Evolutionary conservation across 2,888 invertebrate species (phyloP).

Genomic region (Drosophila cognata): DNA sequence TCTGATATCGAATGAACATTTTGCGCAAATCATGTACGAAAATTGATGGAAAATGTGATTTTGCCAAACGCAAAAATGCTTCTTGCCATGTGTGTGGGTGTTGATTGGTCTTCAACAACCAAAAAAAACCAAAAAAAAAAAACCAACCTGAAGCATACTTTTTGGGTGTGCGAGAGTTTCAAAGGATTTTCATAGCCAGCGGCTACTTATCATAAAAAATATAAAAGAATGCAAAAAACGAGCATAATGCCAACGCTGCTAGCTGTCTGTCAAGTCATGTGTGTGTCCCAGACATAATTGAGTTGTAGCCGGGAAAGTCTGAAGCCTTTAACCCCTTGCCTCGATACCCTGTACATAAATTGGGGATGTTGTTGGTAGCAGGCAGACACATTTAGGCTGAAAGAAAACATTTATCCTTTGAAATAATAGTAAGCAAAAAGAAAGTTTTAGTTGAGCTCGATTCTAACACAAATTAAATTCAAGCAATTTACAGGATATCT

Average conservation of each 20-base stretch:
- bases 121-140: conserved; percentile 5
- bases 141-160: conserved; percentile 26
- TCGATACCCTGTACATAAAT: conserved; percentile 25
- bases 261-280: conserved; percentile 75
- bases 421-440: background rate
- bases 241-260: conserved; percentile 64
- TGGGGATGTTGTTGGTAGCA: background rate
- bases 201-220: conserved; percentile 77
- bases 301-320: conserved; percentile 65
- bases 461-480: background rate
- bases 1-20: conserved; percentile 53
- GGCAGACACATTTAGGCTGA: background rate
- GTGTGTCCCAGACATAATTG: conserved; percentile 75
- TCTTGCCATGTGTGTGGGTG: conserved; percentile 48
- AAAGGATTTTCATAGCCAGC: conserved; percentile 81
- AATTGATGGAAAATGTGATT: conserved; percentile 81
- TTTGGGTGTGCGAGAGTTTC: conserved; percentile 53
- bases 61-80: conserved; percentile 44
- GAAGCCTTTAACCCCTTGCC: conserved; percentile 47
- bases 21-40: conserved; percentile 80
- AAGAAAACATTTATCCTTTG: background rate
- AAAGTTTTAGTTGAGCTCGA: background rate
- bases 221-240: conserved; percentile 30
- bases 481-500: conserved; percentile 13
- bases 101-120: conserved; percentile 73